phyloP scores from a whole-genome alignment of 2,797 vertebrate species.

The Intellagama lesueurii region DNA sequence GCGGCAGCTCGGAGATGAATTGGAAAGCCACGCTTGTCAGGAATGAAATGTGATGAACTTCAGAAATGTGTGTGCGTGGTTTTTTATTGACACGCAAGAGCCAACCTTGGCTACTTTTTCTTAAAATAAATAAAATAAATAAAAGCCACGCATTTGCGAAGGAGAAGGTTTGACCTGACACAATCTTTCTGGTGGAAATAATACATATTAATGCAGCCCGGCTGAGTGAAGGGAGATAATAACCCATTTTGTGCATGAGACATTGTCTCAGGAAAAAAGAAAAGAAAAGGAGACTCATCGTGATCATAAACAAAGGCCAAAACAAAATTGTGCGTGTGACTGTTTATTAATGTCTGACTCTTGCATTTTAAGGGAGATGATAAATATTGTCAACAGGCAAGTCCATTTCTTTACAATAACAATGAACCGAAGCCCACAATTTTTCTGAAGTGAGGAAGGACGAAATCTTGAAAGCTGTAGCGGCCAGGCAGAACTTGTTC shows the following conservation, averaged over 20 bases:
- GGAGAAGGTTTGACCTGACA: constrained; percentile 65
- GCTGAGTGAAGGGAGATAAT: constrained; percentile 48
- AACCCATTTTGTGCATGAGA: constrained; percentile 37
- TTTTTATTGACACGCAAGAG: constrained; percentile 60
- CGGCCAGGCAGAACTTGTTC: background rate
- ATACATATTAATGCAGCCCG: constrained; percentile 70
- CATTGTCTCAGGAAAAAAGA: constrained; percentile 35
- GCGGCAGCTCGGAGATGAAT: constrained; percentile 49
- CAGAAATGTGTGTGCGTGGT: constrained; percentile 18
- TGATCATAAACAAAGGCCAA: constrained; percentile 60
- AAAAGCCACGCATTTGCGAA: constrained; percentile 46
- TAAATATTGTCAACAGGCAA: background rate
- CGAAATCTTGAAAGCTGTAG: no score
- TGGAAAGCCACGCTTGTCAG: constrained; percentile 73
- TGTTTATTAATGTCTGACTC: constrained; percentile 17
- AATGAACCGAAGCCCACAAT: background rate
- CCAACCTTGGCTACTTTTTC: constrained; percentile 18
- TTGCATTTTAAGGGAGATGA: constrained; percentile 32
- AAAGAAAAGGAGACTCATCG: constrained; percentile 2
- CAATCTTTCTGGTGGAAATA: constrained; percentile 42
- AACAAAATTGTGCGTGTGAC: background rate
- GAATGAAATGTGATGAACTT: constrained; percentile 72
- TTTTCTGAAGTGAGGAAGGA: background rate
- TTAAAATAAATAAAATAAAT: background rate
- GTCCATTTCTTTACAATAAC: background rate